Conservation (phyloP, 1,140 invertebrate genomes). For the Plutomurus gul region DNA sequence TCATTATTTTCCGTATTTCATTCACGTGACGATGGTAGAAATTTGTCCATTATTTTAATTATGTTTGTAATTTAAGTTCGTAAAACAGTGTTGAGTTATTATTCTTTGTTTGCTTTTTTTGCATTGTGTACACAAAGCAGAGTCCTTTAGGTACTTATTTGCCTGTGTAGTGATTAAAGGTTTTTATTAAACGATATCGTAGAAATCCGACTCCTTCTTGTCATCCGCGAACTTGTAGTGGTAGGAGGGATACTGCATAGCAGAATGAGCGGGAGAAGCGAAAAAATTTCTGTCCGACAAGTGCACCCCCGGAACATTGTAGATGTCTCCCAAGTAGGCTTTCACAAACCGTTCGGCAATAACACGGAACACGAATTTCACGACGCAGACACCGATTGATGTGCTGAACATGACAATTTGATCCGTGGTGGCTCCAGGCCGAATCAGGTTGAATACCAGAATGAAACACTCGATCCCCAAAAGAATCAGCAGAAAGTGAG, state of each 20-base stretch:
- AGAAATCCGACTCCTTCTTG: conserved; percentile 1
- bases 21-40: no score
- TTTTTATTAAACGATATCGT: conserved; percentile 10
- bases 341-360: conserved; percentile 37
- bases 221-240: not conserved
- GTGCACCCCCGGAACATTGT: conserved; percentile 29
- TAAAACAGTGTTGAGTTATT: no score
- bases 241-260: conserved; percentile 1
- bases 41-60: no score
- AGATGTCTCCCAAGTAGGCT: conserved; percentile 37
- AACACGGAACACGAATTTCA: conserved; percentile 35
- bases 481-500: conserved; percentile 31
- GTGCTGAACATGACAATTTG: not conserved
- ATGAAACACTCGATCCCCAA: conserved; percentile 39
- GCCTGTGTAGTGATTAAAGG: no score
- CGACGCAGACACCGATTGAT: not conserved
- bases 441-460: conserved; percentile 38
- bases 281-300: conserved; percentile 38
- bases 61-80: no score
- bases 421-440: conserved; percentile 34
- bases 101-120: no score
- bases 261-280: not conserved
- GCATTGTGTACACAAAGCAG: no score
- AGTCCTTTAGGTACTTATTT: no score
- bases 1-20: no score